A percentile compares a stretch with the other conserved stretches of the same genome.
Evolutionary conservation across 2,888 invertebrate genomes (phyloP).

Genomic region (Acleris sparsana): DNA sequence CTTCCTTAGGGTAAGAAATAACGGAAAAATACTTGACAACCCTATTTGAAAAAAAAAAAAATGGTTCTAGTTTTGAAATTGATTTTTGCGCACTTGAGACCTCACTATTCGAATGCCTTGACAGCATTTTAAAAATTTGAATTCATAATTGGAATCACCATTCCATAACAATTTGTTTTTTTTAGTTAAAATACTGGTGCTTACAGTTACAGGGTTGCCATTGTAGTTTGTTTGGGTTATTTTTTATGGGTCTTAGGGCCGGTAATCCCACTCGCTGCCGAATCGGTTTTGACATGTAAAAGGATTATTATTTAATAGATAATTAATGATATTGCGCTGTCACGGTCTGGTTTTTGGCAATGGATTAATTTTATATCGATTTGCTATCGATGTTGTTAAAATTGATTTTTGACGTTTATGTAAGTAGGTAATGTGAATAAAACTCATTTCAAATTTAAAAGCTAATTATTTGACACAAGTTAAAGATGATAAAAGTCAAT

Average conservation of each 20-base stretch:
- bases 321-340: constrained; percentile 74
- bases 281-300: constrained; percentile 79
- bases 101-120: not conserved
- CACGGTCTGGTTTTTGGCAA: constrained; percentile 49
- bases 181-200: constrained; percentile 12
- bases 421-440: not conserved
- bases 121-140: constrained; percentile 5
- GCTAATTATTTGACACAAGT: not conserved
- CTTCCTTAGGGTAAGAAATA: constrained; percentile 63
- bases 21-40: constrained; percentile 44
- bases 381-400: not conserved
- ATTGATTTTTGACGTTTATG: constrained; percentile 5
- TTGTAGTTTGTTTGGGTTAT: constrained; percentile 74
- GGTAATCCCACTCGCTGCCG: constrained; percentile 72
- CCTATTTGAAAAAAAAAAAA: constrained; percentile 12
- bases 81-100: not conserved
- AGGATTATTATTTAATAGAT: constrained; percentile 81
- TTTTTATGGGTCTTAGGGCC: constrained; percentile 76
- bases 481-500: not conserved
- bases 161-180: constrained; percentile 6
- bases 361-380: constrained; percentile 33
- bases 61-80: not conserved
- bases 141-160: constrained; percentile 6
- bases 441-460: not conserved
- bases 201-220: constrained; percentile 61